Percentiles rank a stretch among this genome's conserved stretches.
Evolutionary conservation across 1,140 invertebrate genomes (phyloP).

Genomic region (Plodia interpunctella): DNA sequence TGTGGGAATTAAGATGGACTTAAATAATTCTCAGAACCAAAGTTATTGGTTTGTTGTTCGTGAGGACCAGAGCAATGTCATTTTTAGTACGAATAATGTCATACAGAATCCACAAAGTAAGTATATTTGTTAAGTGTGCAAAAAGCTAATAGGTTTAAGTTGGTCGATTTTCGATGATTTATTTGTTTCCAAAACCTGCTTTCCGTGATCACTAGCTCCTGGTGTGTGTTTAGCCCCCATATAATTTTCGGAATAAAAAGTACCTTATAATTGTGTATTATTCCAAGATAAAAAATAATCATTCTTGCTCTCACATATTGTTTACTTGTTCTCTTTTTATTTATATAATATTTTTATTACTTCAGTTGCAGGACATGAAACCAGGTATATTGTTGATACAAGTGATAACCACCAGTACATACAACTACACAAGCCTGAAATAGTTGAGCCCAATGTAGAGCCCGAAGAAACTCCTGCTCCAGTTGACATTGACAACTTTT

Average conservation of each 20-base stretch:
- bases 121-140: no score
- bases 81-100: slow-evolving; percentile 62
- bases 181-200: no score
- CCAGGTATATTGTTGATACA: slow-evolving; percentile 49
- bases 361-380: slow-evolving; percentile 47
- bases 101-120: slow-evolving; percentile 61
- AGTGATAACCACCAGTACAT: slow-evolving; percentile 50
- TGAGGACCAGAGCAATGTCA: slow-evolving; percentile 67
- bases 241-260: no score
- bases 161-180: no score
- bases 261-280: no score
- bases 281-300: no score
- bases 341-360: no score
- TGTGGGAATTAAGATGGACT: slow-evolving; percentile 50
- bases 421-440: slow-evolving; percentile 39
- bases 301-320: no score
- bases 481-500: slow-evolving; percentile 47
- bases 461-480: slow-evolving; percentile 23
- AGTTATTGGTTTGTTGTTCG: slow-evolving; percentile 66
- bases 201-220: no score
- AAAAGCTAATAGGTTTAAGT: no score
- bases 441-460: slow-evolving; percentile 21
- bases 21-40: slow-evolving; percentile 53
- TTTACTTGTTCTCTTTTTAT: no score
- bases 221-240: no score